These are phyloP conservation scores for Cephalopachus bancanus DNA, from an alignment of 2,797 vertebrate species.

Conservation along the genomic window DNA sequence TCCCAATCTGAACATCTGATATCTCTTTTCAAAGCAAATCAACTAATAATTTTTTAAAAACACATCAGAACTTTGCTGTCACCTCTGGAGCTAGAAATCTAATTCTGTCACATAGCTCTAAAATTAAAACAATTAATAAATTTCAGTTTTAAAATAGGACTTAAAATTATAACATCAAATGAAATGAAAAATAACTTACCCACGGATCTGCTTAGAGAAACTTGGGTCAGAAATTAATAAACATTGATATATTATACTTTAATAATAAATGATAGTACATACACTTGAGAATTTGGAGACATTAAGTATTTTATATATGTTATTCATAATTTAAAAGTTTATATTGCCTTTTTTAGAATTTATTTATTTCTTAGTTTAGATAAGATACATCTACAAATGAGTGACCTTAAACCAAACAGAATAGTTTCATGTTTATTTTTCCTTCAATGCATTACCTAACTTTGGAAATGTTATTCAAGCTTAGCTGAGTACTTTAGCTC, in stretches of 20 bases:
- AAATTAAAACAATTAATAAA: constrained; percentile 66
- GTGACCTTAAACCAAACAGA: background rate
- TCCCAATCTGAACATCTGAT: constrained; percentile 13
- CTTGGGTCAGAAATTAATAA: constrained; percentile 84
- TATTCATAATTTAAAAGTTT: background rate
- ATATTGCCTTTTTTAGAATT: background rate
- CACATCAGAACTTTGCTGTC: constrained; percentile 34
- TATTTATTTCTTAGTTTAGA: background rate
- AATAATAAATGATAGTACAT: constrained; percentile 54
- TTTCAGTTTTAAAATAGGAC: constrained; percentile 59
- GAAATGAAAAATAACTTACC: constrained; percentile 84
- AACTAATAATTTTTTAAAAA: constrained; percentile 34
- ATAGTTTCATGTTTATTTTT: background rate
- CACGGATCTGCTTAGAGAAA: constrained; percentile 78
- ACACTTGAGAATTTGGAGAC: background rate
- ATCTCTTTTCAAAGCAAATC: constrained; percentile 8
- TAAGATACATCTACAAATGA: background rate
- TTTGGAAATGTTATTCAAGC: background rate
- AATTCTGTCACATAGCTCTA: constrained; percentile 55
- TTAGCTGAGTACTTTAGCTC: background rate
- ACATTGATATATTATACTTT: constrained; percentile 76
- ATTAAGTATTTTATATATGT: background rate
- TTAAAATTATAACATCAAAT: constrained; percentile 82
- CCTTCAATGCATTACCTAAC: background rate
- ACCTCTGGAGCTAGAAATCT: constrained; percentile 36